A percentile compares a stretch with the other conserved stretches of the same genome.
Conservation (phyloP, 2,797 vertebrate species). For the Melanitta fusca region DNA sequence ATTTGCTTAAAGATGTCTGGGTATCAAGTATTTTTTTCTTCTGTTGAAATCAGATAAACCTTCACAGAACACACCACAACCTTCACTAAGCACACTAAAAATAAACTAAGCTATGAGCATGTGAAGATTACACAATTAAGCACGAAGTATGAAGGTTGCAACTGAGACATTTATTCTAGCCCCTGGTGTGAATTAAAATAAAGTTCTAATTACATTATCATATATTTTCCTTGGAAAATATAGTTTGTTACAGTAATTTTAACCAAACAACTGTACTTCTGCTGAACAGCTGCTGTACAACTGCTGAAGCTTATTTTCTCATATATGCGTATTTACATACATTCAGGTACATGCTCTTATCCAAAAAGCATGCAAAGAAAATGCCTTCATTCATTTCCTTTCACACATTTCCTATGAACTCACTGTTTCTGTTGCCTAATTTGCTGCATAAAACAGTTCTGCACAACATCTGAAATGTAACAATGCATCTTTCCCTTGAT, state of each 20-base stretch:
- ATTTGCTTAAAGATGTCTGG: neutral
- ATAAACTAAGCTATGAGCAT: constrained; percentile 2
- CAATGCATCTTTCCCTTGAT: neutral
- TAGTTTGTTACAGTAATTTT: neutral
- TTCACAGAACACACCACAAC: neutral
- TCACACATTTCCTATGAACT: neutral
- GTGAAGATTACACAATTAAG: constrained; percentile 31
- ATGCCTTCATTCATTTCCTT: neutral
- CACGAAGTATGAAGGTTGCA: neutral
- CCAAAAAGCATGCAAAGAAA: neutral
- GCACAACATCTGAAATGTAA: neutral
- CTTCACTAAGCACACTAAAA: constrained; percentile 11
- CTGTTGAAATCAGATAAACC: constrained; percentile 6
- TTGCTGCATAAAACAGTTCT: neutral
- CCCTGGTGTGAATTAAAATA: neutral
- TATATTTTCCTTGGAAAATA: neutral
- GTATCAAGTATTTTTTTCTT: neutral
- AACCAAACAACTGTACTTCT: neutral
- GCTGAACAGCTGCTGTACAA: neutral
- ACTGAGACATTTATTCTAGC: constrained; percentile 5
- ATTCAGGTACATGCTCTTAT: neutral
- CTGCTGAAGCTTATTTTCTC: neutral
- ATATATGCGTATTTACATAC: neutral
- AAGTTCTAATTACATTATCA: constrained; percentile 15
- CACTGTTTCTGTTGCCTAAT: neutral